Conservation (phyloP, 2,113 vertebrate genomes). For the Solea senegalensis region DNA sequence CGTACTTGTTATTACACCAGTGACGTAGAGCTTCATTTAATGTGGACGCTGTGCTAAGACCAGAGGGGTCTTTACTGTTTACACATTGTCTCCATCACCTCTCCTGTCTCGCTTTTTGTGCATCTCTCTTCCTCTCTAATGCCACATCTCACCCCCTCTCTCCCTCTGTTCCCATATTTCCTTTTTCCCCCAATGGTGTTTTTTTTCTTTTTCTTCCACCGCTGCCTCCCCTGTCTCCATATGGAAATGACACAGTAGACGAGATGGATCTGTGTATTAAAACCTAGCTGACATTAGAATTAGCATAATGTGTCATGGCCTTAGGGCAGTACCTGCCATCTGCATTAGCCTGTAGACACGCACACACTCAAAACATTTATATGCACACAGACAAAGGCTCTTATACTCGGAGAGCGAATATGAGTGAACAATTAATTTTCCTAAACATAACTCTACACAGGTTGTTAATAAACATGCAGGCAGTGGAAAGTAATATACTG, state of each 20-base stretch:
- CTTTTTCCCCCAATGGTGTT: conserved; percentile 20
- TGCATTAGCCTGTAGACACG: conserved; percentile 92
- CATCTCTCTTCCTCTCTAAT: conserved; percentile 52
- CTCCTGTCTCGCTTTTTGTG: conserved; percentile 47
- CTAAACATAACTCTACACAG: conserved; percentile 16
- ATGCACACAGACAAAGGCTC: conserved; percentile 30
- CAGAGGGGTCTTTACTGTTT: conserved; percentile 55
- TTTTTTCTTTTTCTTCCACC: conserved; percentile 39
- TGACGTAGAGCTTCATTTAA: conserved; percentile 61
- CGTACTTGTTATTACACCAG: conserved; percentile 53
- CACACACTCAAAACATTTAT: conserved; percentile 45
- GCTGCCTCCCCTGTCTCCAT: conserved; percentile 77
- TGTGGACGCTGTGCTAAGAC: conserved; percentile 54
- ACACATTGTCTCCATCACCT: conserved; percentile 53
- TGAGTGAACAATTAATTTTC: conserved; percentile 13
- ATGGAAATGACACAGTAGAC: conserved; percentile 97
- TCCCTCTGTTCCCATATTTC: conserved; percentile 28
- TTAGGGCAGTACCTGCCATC: conserved; percentile 98
- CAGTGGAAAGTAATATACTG: background rate
- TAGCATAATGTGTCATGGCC: conserved; percentile 99
- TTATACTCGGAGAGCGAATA: conserved; percentile 20
- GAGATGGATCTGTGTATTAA: conserved; percentile 99
- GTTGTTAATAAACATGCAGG: conserved; percentile 6
- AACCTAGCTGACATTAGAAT: conserved; percentile 99
- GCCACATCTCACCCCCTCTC: conserved; percentile 26